A percentile compares a stretch with the other conserved stretches of the same genome.
These are phyloP conservation scores for Erythrocercus mccallii DNA, from an alignment of 2,113 vertebrate species.

Conservation along the genomic window DNA sequence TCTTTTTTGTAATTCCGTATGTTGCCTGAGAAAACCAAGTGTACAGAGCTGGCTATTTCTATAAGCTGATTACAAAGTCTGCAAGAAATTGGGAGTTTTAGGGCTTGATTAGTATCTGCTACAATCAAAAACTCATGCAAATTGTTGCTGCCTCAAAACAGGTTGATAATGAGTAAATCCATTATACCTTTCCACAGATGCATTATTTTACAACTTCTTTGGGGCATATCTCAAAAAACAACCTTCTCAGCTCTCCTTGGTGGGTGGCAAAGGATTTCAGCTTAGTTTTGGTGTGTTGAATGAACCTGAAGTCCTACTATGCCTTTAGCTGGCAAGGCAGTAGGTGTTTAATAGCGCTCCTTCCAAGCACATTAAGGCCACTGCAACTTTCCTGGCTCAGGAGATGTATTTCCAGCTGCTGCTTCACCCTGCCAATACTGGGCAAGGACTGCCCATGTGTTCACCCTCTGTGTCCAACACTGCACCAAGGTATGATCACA, in stretches of 20 bases:
- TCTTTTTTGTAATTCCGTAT: neutral
- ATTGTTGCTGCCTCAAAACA: neutral
- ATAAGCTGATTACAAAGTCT: neutral
- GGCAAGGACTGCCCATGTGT: neutral
- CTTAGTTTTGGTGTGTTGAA: neutral
- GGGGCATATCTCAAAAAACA: neutral
- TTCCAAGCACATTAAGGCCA: slow-evolving; percentile 8
- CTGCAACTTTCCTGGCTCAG: neutral
- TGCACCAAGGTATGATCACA: neutral
- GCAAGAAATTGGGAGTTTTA: neutral
- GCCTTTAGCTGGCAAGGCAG: slow-evolving; percentile 14
- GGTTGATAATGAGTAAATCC: neutral
- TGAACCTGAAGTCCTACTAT: neutral
- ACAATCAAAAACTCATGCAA: neutral
- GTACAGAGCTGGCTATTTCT: neutral
- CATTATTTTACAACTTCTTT: neutral
- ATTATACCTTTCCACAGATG: neutral
- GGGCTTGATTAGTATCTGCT: neutral
- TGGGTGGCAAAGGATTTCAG: neutral
- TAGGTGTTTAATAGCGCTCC: slow-evolving; percentile 3
- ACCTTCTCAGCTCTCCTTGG: neutral
- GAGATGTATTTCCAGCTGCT: slow-evolving; percentile 4
- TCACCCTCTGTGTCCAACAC: neutral
- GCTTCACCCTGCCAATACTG: neutral
- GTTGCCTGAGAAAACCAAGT: neutral